Base-by-base conservation (phyloP, 1,140 invertebrate genomes). In the Eueides isabella region DNA sequence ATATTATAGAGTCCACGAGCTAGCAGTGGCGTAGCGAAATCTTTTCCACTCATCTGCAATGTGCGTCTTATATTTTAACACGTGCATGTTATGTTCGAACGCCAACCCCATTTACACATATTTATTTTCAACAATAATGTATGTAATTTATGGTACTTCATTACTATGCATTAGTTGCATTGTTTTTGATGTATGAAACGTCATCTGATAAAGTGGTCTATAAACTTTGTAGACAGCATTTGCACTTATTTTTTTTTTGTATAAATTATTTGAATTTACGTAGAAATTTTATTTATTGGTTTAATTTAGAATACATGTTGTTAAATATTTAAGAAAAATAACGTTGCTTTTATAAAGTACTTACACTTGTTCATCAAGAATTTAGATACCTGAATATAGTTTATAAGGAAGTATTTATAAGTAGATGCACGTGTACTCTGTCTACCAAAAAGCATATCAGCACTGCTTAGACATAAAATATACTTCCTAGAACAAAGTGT, bases 401-500 rank as follows among this genome's bases (percentile, higher is more conserved):
- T 62, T 19, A 77, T 55, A 16, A 75, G 72, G 75, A 76, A 80
- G 71, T 78, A 74, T 79, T 80, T 76, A 71, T 41, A 73, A 83
- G 82, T 81, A 76, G 74, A 78, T 83, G 77, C 83, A 84, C 87
- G 84, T 86, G 82, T 69, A 30, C 44, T 12, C 12, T 19, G 28
- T 80, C 80, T 78, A 67, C 66, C 33, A 65, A 80, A 81, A 73
- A 75, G 80, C 77, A 79, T 85, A 84, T 85, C 81, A 62, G 29
- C 28, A 38, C 55, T 72, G 68, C 26, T 41, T 65, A 73, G 72
- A 74, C 71, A 72, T 80, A 77, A 80, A 80, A 74, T 70, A 79
- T 71, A 76, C 76, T 86, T 86, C 85, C 79, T 79, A 71, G 85
- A 86, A 85, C 44, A 55, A 73, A 76, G 77, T 82, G 79, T 74